phyloP scores from a whole-genome alignment of 2,797 vertebrate genomes.

The Gymnothorax reevesii region DNA sequence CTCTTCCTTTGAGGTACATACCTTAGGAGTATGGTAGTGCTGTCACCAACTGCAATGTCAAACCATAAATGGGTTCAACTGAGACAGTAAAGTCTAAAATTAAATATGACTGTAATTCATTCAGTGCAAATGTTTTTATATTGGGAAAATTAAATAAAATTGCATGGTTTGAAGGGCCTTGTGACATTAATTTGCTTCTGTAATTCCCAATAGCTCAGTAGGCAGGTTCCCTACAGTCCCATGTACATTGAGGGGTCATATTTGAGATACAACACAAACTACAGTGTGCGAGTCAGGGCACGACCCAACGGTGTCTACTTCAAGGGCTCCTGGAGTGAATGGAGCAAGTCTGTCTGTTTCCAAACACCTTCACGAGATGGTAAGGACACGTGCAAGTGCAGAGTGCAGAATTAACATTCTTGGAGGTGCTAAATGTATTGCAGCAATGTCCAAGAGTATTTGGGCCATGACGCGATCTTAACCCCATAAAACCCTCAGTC shows the following conservation, averaged over 20 bases:
- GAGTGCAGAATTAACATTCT: not conserved
- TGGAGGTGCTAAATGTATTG: not conserved
- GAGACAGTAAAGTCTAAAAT: not conserved
- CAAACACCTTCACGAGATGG: constrained; percentile 38
- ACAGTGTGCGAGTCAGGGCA: constrained; percentile 52
- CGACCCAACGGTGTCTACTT: not conserved
- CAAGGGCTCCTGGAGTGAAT: constrained; percentile 67
- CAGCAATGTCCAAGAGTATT: no score
- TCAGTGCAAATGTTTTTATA: not conserved
- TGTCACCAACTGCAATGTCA: not conserved
- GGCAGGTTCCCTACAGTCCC: not conserved
- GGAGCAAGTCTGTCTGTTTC: constrained; percentile 58
- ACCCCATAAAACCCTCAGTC: no score
- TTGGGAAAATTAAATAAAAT: not conserved
- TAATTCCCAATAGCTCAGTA: constrained; percentile 39
- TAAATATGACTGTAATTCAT: not conserved
- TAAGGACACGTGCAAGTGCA: constrained; percentile 27
- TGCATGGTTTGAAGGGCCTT: not conserved
- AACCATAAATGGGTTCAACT: not conserved
- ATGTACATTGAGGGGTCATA: constrained; percentile 43
- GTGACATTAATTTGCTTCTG: not conserved
- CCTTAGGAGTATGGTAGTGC: no score
- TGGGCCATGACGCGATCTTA: no score
- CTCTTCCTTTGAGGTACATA: no score
- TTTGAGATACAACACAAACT: constrained; percentile 34